phyloP scores from a whole-genome alignment of 2,797 vertebrate species.

The Sciurus carolinensis region DNA sequence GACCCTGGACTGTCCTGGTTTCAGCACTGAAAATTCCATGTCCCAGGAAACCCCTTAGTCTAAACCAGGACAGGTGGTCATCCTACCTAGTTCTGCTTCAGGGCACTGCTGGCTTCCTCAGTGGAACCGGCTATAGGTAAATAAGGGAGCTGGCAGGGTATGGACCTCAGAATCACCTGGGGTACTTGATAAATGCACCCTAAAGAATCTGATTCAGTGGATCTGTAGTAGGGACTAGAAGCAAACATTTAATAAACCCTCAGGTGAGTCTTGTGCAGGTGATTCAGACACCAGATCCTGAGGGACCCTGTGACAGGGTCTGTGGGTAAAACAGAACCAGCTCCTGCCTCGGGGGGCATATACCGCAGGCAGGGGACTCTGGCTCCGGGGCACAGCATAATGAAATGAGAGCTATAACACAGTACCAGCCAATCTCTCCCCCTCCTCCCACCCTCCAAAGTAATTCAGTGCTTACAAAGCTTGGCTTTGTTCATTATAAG shows the following conservation, averaged over 20 bases:
- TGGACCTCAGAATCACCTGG: background rate
- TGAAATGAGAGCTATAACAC: background rate
- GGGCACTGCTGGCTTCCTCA: background rate
- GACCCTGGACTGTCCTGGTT: background rate
- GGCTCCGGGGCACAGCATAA: background rate
- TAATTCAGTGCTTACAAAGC: slow-evolving; percentile 39
- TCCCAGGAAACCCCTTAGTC: background rate
- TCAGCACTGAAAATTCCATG: background rate
- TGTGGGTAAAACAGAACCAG: background rate
- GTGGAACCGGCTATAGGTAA: background rate
- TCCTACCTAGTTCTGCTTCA: background rate
- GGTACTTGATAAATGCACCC: too few relatives aligned
- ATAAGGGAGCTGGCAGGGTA: background rate
- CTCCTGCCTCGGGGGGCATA: background rate
- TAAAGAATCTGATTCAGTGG: background rate
- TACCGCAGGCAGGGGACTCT: background rate
- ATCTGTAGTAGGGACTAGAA: background rate
- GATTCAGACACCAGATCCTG: background rate
- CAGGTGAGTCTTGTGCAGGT: background rate
- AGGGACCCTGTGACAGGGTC: background rate
- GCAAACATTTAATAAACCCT: background rate
- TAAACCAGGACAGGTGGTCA: background rate
- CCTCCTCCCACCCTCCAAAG: slow-evolving; percentile 35
- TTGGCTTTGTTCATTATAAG: slow-evolving; percentile 54
- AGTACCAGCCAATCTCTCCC: background rate